Base-by-base conservation (phyloP, 2,113 vertebrate genomes). In the Hypocryptadius cinnamomeus region DNA sequence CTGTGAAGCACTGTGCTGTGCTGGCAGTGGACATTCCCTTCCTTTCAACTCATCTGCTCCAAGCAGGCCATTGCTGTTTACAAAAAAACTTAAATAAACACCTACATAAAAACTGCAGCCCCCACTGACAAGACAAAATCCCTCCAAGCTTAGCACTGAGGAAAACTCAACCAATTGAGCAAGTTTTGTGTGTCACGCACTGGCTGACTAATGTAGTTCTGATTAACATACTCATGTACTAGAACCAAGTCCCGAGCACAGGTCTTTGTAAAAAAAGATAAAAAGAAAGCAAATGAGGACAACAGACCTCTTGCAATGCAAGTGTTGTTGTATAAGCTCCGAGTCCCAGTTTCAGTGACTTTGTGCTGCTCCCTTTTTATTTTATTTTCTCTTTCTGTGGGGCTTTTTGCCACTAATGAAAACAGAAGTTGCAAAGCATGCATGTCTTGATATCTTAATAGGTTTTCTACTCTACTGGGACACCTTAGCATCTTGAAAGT, bases 381-480 rank as follows among this genome's bases (percentile, higher is more conserved):
- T 40, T 42, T 33, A 11, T 24, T 61, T 45, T 47, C 39, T 27
- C 13, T 78, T 84, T 71, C 50, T 25, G 20, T 28, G 33, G 63
- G 86, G 71, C 60, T 83, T 95, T 97, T 95, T 96, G 89, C 91
- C 82, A 90, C 85, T 96, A 97, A 92, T 35, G 33, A 96, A 97
- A 97, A 91, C 87, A 95, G 95, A 97, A 97, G 95, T 91, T 97
- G 95, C 96, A 91, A 97, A 96, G 74, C 90, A 94, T 70, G n/a
- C 92, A 85, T 91, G 93, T 96, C 96, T 97, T 93, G 95, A 93
- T 97, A 93, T 84, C 95, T 97, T 98, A 97, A 97, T 96, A 97
- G 96, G 91, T 94, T 96, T 97, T 96, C 94, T 95, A 86, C 68
- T 97, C 97, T 94, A 60, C 53, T 33, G 96, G 94, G 97, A 96